A percentile compares a stretch with the other conserved stretches of the same genome.
Evolutionary conservation across 2,797 vertebrate genomes (phyloP).

Genomic region (Phrynocephalus guinanensis): DNA sequence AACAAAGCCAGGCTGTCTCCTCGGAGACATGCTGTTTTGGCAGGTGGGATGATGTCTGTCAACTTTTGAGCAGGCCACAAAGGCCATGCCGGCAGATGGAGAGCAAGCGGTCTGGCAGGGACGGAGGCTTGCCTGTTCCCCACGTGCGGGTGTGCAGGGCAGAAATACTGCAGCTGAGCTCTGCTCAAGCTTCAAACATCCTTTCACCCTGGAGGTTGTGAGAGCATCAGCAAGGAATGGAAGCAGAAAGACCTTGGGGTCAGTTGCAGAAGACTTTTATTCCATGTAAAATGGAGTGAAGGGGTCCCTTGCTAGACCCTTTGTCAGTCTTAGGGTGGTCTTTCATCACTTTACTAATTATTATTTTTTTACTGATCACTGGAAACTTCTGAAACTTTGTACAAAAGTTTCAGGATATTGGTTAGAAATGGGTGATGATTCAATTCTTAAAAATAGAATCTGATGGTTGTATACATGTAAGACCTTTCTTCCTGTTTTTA

Average conservation of each 20-base stretch:
- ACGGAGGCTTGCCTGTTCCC: constrained; percentile 51
- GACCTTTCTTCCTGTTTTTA: not conserved
- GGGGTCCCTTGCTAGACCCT: no score
- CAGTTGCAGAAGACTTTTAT: not conserved
- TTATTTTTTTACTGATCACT: not conserved
- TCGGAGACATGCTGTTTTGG: constrained; percentile 61
- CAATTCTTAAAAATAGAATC: no score
- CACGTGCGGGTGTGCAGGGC: constrained; percentile 40
- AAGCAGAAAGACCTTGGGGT: not conserved
- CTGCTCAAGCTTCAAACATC: not conserved
- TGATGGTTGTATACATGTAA: no score
- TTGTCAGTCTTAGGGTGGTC: not conserved
- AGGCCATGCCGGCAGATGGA: constrained; percentile 70
- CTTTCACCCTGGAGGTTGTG: not conserved
- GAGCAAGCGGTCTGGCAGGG: constrained; percentile 55
- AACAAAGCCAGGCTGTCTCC: constrained; percentile 59
- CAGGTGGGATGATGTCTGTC: constrained; percentile 67
- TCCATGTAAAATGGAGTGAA: not conserved
- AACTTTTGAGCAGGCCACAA: constrained; percentile 53
- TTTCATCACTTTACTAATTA: no score
- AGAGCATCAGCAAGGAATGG: not conserved
- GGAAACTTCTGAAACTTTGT: not conserved
- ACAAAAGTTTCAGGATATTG: not conserved
- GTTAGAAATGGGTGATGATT: no score
- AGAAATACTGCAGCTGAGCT: not conserved